phyloP scores from a whole-genome alignment of 2,888 invertebrate species.

The Linnaemya vulpina region DNA sequence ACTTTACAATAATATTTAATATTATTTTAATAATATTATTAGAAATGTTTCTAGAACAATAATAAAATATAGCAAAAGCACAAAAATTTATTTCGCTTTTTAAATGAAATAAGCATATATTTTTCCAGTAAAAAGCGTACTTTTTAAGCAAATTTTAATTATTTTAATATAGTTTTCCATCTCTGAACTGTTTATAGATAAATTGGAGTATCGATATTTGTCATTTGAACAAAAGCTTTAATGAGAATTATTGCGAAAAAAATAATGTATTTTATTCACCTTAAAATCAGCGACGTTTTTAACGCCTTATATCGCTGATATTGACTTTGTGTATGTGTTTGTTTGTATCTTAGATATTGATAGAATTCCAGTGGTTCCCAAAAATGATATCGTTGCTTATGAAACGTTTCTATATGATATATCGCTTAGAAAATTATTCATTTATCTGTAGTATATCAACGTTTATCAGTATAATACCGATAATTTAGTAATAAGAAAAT shows the following conservation, averaged over 20 bases:
- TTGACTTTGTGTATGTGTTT: background rate
- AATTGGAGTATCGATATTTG: slow-evolving; percentile 3
- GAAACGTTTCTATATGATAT: no score
- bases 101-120: no score
- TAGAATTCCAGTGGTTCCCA: slow-evolving; percentile 24
- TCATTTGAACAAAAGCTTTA: slow-evolving; percentile 23
- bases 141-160: background rate
- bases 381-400: background rate
- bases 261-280: slow-evolving; percentile 42
- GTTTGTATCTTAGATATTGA: slow-evolving; percentile 10
- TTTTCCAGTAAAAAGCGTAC: no score
- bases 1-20: no score
- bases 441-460: no score
- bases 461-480: no score
- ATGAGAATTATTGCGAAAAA: slow-evolving; percentile 31
- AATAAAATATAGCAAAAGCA: no score
- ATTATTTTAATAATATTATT: no score
- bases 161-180: background rate
- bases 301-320: slow-evolving; percentile 56
- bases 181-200: background rate
- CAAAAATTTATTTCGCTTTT: no score
- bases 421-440: no score
- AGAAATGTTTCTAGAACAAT: no score
- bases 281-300: slow-evolving; percentile 50
- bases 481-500: no score